Evolutionary conservation across 2,797 vertebrate species (phyloP).

Genomic region (Merluccius polli): DNA sequence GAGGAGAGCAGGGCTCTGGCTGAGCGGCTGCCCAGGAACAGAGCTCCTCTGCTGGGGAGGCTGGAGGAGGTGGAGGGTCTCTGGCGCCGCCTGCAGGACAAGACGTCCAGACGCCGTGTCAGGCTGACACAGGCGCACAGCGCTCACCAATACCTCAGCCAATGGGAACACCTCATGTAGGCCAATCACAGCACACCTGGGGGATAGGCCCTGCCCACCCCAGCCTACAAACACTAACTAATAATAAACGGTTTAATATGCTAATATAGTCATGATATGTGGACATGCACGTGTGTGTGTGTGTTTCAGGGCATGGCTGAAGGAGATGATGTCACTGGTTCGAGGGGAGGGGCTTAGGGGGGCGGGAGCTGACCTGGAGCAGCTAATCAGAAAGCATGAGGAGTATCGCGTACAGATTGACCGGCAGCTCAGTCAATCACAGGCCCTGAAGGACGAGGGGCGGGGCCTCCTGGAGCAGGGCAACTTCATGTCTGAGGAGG

Average conservation of each 20-base stretch:
- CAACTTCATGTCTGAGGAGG: slow-evolving; percentile 80
- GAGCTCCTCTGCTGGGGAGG: slow-evolving; percentile 62
- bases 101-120: slow-evolving; percentile 61
- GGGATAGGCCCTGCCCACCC: too few species aligned
- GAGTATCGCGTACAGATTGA: slow-evolving; percentile 78
- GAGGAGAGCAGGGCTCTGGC: slow-evolving; percentile 69
- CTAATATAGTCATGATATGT: too few species aligned
- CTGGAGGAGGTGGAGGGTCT: slow-evolving; percentile 71
- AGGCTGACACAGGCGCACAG: slow-evolving; percentile 72
- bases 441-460: slow-evolving; percentile 69
- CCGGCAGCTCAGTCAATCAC: slow-evolving; percentile 73
- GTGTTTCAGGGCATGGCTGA: slow-evolving; percentile 76
- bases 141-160: slow-evolving; percentile 75
- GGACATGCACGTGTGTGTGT: too few species aligned
- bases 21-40: slow-evolving; percentile 62
- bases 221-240: too few species aligned
- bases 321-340: slow-evolving; percentile 76
- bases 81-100: slow-evolving; percentile 73
- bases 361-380: slow-evolving; percentile 70
- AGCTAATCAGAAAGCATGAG: slow-evolving; percentile 74
- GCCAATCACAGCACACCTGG: neutral
- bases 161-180: slow-evolving; percentile 80
- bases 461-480: slow-evolving; percentile 60
- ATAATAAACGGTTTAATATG: too few species aligned
- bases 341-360: slow-evolving; percentile 66